phyloP scores from a whole-genome alignment of 2,797 vertebrate genomes.

The Neosalanx taihuensis region DNA sequence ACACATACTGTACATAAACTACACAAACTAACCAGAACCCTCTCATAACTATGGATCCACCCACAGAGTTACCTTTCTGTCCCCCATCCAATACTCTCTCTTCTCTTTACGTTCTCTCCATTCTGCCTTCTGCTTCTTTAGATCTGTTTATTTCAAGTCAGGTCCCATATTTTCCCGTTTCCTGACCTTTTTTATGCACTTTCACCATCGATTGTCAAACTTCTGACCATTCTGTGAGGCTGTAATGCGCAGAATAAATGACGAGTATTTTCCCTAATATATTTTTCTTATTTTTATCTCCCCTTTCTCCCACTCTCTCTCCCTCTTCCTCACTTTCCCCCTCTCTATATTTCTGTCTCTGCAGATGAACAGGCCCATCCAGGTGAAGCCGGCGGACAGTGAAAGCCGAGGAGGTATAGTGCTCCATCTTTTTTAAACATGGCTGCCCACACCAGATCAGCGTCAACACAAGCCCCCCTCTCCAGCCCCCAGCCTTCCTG shows the following conservation, averaged over 20 bases:
- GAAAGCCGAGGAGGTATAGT: slow-evolving; percentile 97
- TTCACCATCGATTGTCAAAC: background rate
- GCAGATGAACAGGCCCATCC: slow-evolving; percentile 99
- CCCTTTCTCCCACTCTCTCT: background rate
- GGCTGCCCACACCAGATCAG: slow-evolving; percentile 61
- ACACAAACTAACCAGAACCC: no score
- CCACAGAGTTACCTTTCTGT: no score
- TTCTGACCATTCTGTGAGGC: background rate
- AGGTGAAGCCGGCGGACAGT: slow-evolving; percentile 99
- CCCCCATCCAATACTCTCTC: background rate
- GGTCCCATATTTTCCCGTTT: background rate
- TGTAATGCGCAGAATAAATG: no score
- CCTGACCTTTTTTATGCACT: background rate
- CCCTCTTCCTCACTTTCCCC: background rate
- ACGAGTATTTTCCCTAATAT: background rate
- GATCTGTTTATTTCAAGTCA: background rate
- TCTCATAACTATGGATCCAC: no score
- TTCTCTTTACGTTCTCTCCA: background rate
- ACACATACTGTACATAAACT: no score
- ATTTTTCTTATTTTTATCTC: background rate
- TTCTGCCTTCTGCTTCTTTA: background rate
- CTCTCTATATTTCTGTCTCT: slow-evolving; percentile 7
- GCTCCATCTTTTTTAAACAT: slow-evolving; percentile 43
- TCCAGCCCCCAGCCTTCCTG: slow-evolving; percentile 37
- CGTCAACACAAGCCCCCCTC: slow-evolving; percentile 54